Percentiles rank a stretch among this genome's conserved stretches.
Evolutionary conservation across 2,797 vertebrate genomes (phyloP).

Genomic region (Pachyuromys duprasi): DNA sequence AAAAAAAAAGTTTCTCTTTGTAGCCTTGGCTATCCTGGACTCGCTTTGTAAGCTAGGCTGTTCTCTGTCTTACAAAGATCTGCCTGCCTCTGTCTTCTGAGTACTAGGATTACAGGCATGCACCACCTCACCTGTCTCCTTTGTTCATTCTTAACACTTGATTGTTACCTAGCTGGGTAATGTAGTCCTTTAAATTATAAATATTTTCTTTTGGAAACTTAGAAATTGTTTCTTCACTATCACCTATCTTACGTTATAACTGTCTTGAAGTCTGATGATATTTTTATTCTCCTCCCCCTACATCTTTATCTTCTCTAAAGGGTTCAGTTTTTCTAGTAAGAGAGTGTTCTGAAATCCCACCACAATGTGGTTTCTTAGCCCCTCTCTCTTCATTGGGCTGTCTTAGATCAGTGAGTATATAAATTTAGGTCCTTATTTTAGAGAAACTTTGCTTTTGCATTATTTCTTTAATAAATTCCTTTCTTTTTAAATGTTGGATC

Average conservation of each 20-base stretch:
- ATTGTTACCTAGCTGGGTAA: background rate
- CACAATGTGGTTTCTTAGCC: background rate
- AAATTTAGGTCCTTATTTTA: constrained; percentile 22
- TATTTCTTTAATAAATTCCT: constrained; percentile 39
- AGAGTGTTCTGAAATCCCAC: constrained; percentile 3
- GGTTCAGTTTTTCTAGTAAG: background rate
- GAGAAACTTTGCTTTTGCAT: constrained; percentile 31
- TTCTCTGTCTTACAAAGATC: too few relatives aligned
- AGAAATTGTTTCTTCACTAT: constrained; percentile 41
- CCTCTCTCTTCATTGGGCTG: background rate
- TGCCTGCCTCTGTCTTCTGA: too few relatives aligned
- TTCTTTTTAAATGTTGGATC: background rate
- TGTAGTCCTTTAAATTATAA: background rate
- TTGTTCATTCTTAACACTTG: background rate
- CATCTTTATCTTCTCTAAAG: too few relatives aligned
- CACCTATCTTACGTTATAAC: background rate
- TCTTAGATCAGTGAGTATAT: constrained; percentile 17
- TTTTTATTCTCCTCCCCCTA: background rate
- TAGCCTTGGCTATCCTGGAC: too few relatives aligned
- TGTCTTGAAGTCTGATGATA: background rate
- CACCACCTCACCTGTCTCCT: too few relatives aligned
- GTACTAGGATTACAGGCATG: too few relatives aligned
- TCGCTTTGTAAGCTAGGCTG: too few relatives aligned
- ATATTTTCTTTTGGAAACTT: background rate
- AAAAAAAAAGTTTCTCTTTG: too few relatives aligned